Conservation (phyloP, 2,888 invertebrate species). For the Drosophila imparisetae region DNA sequence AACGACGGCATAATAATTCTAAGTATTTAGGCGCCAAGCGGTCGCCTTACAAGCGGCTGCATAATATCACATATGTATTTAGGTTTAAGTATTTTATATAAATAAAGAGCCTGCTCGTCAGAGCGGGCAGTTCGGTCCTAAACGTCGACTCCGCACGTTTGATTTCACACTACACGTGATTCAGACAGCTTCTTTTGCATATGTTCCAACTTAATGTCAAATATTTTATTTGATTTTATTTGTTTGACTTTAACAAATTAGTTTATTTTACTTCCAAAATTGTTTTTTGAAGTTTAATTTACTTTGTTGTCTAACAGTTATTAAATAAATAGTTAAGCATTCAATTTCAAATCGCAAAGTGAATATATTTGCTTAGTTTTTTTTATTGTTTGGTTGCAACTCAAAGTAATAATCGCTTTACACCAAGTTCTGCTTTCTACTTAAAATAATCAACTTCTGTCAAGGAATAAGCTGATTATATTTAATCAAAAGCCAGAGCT, state of each 20-base stretch:
- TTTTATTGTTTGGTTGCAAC: neutral
- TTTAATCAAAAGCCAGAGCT: slow-evolving; percentile 27
- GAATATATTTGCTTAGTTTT: neutral
- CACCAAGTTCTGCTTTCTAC: neutral
- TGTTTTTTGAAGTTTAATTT: neutral
- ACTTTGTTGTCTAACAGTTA: neutral
- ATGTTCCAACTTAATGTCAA: neutral
- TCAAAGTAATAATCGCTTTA: neutral
- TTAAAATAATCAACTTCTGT: neutral
- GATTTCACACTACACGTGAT: no score
- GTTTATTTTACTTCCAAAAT: no score
- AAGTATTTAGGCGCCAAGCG: no score
- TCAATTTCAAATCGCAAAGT: neutral
- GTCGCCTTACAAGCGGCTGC: no score
- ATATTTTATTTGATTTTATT: neutral
- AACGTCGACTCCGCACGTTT: no score
- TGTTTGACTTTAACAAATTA: no score
- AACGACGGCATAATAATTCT: no score
- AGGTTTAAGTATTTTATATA: no score
- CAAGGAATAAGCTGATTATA: neutral
- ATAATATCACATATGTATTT: no score
- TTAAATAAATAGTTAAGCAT: neutral
- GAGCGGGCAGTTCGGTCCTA: no score
- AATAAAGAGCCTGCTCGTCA: no score
- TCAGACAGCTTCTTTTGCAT: no score